A percentile compares a stretch with the other conserved stretches of the same genome.
These are phyloP conservation scores for Heliangelus exortis DNA, from an alignment of 2,797 vertebrate species.

Conservation along the genomic window DNA sequence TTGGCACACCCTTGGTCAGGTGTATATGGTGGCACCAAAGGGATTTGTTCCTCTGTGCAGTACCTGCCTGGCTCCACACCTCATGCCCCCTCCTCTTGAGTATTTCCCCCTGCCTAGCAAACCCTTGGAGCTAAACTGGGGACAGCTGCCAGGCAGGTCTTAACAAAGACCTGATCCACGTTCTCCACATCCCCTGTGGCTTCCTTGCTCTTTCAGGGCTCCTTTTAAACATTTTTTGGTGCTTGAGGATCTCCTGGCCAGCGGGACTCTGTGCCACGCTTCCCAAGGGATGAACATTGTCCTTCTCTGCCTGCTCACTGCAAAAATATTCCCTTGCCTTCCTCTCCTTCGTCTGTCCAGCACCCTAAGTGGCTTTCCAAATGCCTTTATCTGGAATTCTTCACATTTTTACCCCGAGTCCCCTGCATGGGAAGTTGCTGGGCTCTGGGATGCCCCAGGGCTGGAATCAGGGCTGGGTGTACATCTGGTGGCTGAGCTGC, in stretches of 20 bases:
- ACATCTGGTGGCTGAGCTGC: slow-evolving; percentile 14
- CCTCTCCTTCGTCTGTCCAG: neutral
- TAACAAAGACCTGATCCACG: neutral
- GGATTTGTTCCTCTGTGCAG: neutral
- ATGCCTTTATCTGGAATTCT: slow-evolving; percentile 75
- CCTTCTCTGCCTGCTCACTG: neutral
- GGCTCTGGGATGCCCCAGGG: neutral
- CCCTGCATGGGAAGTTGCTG: slow-evolving; percentile 20
- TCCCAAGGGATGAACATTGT: neutral
- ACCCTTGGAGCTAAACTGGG: neutral
- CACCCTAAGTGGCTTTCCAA: slow-evolving; percentile 70
- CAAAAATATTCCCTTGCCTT: neutral
- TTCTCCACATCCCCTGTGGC: neutral
- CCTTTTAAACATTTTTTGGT: neutral
- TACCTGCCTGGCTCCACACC: rapidly evolving
- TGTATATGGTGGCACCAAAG: neutral
- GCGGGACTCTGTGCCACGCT: rapidly evolving
- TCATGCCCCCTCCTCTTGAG: rapidly evolving
- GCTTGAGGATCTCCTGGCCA: neutral
- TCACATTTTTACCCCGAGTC: slow-evolving; percentile 67
- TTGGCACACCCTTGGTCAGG: rapidly evolving
- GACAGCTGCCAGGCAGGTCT: neutral
- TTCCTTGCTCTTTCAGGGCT: neutral
- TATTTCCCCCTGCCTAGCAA: neutral
- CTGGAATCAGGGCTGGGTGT: slow-evolving; percentile 9